Percentiles rank a stretch among this genome's conserved stretches.
Evolutionary conservation across 2,797 vertebrate genomes (phyloP).

Genomic region (Sebastes oblongus): DNA sequence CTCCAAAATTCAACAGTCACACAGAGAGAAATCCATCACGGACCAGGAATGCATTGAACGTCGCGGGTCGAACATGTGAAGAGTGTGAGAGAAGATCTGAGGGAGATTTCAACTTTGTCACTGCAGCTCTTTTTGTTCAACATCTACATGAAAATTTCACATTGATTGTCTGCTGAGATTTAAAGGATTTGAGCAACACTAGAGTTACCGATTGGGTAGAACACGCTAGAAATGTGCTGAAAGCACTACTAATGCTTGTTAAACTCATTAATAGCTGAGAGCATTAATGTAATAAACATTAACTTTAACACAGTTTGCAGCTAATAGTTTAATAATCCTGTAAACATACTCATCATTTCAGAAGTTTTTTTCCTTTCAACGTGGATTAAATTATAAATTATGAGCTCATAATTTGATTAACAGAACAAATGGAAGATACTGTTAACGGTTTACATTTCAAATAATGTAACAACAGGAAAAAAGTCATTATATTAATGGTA

Average conservation of each 20-base stretch:
- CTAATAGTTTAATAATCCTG: conserved; percentile 35
- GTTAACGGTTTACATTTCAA: conserved; percentile 12
- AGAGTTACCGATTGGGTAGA: conserved; percentile 18
- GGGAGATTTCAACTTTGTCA: conserved; percentile 6
- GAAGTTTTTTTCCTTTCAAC: neutral
- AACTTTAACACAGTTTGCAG: conserved; percentile 42
- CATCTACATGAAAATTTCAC: conserved; percentile 6
- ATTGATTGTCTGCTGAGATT: neutral
- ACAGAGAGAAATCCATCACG: neutral
- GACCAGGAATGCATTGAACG: conserved; percentile 25
- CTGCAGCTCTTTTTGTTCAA: conserved; percentile 22
- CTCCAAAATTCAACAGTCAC: neutral
- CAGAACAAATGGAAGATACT: neutral
- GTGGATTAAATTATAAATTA: neutral
- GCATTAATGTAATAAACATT: conserved; percentile 5
- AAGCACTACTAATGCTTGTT: conserved; percentile 28
- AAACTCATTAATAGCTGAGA: conserved; percentile 18
- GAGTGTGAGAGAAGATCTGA: neutral
- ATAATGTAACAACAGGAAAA: conserved; percentile 13
- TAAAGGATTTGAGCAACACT: conserved; percentile 13
- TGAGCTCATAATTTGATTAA: neutral
- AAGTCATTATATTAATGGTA: conserved; percentile 61
- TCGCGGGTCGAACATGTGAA: neutral
- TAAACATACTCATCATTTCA: neutral
- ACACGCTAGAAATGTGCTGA: conserved; percentile 11